These are phyloP conservation scores for Pongo pygmaeus DNA, from an alignment of 2,113 vertebrate species.

Conservation along the genomic window DNA sequence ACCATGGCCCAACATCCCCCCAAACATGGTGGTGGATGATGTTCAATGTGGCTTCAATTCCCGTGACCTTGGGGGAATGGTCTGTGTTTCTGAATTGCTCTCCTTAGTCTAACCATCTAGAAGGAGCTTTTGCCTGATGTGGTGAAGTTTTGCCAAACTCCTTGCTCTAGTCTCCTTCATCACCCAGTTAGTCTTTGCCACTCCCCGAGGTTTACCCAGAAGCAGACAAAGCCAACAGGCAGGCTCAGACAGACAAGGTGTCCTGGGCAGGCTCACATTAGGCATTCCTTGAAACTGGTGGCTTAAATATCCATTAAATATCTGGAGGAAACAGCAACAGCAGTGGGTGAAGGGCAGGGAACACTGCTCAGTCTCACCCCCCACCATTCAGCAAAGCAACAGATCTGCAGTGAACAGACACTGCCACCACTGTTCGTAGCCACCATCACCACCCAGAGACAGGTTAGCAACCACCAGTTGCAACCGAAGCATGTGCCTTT, in stretches of 20 bases:
- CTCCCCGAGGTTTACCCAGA: background rate
- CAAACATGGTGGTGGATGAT: background rate
- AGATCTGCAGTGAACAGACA: background rate
- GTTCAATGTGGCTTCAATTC: background rate
- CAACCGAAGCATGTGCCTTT: background rate
- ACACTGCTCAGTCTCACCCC: background rate
- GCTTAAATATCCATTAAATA: background rate
- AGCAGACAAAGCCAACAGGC: background rate
- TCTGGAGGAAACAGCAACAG: background rate
- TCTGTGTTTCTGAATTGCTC: background rate
- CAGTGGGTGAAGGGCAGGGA: too few relatives aligned
- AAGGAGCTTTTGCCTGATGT: background rate
- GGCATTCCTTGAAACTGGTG: background rate
- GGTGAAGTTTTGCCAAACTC: background rate
- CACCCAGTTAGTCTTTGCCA: background rate
- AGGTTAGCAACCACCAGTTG: too few relatives aligned
- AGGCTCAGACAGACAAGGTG: background rate
- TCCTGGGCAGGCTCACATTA: background rate
- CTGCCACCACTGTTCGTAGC: too few relatives aligned
- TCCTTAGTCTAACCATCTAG: background rate
- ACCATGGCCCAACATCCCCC: background rate
- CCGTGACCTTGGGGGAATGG: background rate
- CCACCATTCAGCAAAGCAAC: background rate
- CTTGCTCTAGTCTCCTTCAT: background rate
- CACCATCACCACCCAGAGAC: background rate